Evolutionary conservation across 2,113 vertebrate species (phyloP), one percentile per base, ranked within the genome.

Genomic region (Pelobates fuscus): DNA sequence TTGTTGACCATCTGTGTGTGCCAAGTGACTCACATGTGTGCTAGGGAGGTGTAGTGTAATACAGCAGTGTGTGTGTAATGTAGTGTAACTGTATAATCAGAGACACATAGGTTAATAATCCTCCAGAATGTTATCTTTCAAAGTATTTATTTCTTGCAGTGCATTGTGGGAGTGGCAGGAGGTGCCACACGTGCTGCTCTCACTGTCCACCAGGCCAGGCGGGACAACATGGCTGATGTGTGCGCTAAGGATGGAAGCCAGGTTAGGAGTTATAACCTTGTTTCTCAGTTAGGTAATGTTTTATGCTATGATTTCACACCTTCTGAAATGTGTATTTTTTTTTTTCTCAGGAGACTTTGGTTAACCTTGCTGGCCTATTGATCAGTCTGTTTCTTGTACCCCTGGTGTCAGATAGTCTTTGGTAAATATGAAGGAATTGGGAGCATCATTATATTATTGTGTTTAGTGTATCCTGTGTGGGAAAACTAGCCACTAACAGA

Each of bases 151-250:
- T 63, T 10, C 1, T 10, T 64, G 12, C 65, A 97, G 95, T 94
- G 94, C 49, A 85, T 96, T 2, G 95, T 97, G 25, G 92, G 95
- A 5, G 95, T 97, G 27, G 94, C 95, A 2, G 95, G 95, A 0
- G 95, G 94, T 2, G 95, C 95, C 0, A 96, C 95, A n/a, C 87
- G 95, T 76, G 95, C 95, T 0, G 94, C 95, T 0, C 84, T 97
- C 44, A 96, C 95, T 1, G 83, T 95, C 71, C 95, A 97, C 79
- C 95, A 97, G 84, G 95, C 95, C 65, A 91, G 92, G 26, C 90
- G 94, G 70, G 93, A 95, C 91, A 97, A 97, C 87, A 94, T 96
- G 95, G 95, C 94, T 0, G 95, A 97, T 12, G 93, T 97, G 49
- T 93, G 95, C 2, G 94, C 94, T 73, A 97, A 97, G 84, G 95